Base-by-base conservation (phyloP, 2,797 vertebrate genomes). In the Geotrypetes seraphini region DNA sequence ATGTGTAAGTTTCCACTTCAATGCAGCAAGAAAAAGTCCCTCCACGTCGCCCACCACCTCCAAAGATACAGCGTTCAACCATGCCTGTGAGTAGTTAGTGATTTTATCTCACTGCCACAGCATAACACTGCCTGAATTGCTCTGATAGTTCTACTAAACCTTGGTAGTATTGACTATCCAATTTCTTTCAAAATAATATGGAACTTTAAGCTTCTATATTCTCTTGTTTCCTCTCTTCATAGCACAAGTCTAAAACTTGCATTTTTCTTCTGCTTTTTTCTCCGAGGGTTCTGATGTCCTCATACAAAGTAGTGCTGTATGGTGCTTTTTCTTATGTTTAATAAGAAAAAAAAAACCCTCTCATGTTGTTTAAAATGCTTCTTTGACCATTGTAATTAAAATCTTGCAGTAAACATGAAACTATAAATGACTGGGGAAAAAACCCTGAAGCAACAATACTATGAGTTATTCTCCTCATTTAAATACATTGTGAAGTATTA, bases 11-110 rank as follows among this genome's bases (percentile, higher is more conserved):
- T 78, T 85, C 69, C 71, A 12, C 78, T 85, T 84, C 79, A 67
- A 74, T 73, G 47, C 81, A 78, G 76, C 81, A 69, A 56, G 68
- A 73, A 64, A 75, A 78, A 71, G 41, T 65, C 38, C 75, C 48
- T 36, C 83, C 83, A 6, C 71, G 77, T n/a, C 81, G 84, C 45
- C 87, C 78, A 5, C 79, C 75, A 25, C 82, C 79, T 67, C 81
- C 83, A 67, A 79, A 79, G 80, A 84, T 87, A 53, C 83, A 86
- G 46, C 78, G 82, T 34, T 67, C 60, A n/a, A 56, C 63, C 31
- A 74, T 64, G 71, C 85, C 85, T 53, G 86, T 89, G 87, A 89
- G 87, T 89, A 89, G 71, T 15, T 16, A 28, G 61, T 42, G 49
- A 47, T 48, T 47, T 53, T 59, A 47, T 53, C 33, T 60, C 49